Evolutionary conservation across 2,888 invertebrate species (phyloP).

Genomic region (Ferdinandea cuprea): DNA sequence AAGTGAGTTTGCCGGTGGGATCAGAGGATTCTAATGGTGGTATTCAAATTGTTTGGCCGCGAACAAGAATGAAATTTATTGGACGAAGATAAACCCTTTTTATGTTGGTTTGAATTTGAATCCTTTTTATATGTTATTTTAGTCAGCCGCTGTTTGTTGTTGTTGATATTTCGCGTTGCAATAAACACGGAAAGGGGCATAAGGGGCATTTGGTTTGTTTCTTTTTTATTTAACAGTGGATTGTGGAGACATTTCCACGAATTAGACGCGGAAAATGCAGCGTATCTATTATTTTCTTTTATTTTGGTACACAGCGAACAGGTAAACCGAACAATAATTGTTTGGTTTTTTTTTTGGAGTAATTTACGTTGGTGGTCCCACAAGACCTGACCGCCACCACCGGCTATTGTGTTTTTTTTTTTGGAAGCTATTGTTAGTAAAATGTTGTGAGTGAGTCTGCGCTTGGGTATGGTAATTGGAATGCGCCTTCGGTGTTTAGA

Average conservation of each 20-base stretch:
- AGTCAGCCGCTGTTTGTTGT: constrained; percentile 25
- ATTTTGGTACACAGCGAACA: constrained; percentile 20
- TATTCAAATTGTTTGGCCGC: constrained; percentile 72
- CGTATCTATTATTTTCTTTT: constrained; percentile 30
- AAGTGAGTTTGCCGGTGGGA: constrained; percentile 48
- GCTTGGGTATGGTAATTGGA: constrained; percentile 29
- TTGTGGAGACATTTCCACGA: constrained; percentile 51
- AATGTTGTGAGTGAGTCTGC: background rate
- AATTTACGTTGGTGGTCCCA: constrained; percentile 66
- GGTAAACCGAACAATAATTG: constrained; percentile 68
- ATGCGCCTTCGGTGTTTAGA: constrained; percentile 2
- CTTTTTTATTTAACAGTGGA: background rate
- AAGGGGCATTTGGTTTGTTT: constrained; percentile 59
- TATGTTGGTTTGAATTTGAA: constrained; percentile 33
- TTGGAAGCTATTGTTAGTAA: constrained; percentile 43
- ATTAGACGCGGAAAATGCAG: constrained; percentile 53
- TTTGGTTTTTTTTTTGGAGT: constrained; percentile 53
- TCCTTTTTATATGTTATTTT: constrained; percentile 21
- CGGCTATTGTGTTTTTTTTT: constrained; percentile 47
- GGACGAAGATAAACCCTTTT: constrained; percentile 56
- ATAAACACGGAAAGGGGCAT: constrained; percentile 61
- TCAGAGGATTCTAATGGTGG: constrained; percentile 25
- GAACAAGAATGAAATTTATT: constrained; percentile 61
- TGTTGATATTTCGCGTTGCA: constrained; percentile 71
- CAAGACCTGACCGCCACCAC: constrained; percentile 42